These are phyloP conservation scores for Matsumyia berberina DNA, from an alignment of 2,888 invertebrate genomes.

Conservation along the genomic window DNA sequence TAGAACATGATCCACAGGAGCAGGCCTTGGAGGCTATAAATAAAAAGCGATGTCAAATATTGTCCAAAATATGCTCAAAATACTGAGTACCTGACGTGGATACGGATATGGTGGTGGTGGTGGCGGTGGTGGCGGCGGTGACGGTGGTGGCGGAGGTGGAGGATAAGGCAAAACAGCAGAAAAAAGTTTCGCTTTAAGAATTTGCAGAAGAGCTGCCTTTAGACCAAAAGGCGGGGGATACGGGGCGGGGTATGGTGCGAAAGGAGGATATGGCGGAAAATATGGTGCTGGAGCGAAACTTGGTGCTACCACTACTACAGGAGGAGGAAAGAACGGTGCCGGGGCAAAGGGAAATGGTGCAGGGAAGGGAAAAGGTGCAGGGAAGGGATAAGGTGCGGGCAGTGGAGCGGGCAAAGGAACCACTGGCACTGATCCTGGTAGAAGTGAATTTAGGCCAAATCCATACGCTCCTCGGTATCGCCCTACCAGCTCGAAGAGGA, in stretches of 20 bases:
- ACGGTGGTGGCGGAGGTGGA: conserved; percentile 20
- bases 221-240: conserved; percentile 41
- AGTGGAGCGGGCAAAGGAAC: conserved; percentile 20
- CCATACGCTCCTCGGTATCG: not conserved
- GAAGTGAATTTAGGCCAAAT: conserved; percentile 41
- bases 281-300: conserved; percentile 3
- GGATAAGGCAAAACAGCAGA: conserved; percentile 25
- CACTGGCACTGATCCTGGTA: conserved; percentile 19
- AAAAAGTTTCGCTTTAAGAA: conserved; percentile 34
- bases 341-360: conserved; percentile 10
- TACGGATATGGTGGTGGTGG: conserved; percentile 28
- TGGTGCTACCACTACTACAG: not conserved
- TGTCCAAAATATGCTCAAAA: not conserved
- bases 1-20: conserved; percentile 20
- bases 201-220: conserved; percentile 16
- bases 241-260: conserved; percentile 1
- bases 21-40: not conserved
- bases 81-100: conserved; percentile 43
- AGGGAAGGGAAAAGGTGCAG: not conserved
- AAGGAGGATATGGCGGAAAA: too few relatives aligned
- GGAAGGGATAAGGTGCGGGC: not conserved
- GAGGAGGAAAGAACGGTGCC: conserved; percentile 1
- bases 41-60: not conserved
- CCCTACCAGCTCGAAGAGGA: conserved; percentile 9
- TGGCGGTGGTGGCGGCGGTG: conserved; percentile 27